Base-by-base conservation (phyloP, 1,140 invertebrate species). In the Tetramorium simillimum region DNA sequence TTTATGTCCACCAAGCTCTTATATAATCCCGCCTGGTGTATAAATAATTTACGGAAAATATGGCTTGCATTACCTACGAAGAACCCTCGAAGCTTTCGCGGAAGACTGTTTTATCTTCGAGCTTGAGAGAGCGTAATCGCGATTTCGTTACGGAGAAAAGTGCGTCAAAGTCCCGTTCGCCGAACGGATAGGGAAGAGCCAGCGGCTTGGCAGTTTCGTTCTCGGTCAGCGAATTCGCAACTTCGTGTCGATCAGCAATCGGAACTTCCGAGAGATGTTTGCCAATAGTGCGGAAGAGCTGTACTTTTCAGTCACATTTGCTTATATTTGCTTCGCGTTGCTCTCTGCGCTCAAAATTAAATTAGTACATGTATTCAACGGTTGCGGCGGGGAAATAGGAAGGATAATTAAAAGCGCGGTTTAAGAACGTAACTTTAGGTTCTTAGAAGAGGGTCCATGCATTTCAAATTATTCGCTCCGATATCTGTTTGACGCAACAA, bases 161-260 rank as follows among this genome's bases (percentile, higher is more conserved):
- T 86, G 62, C 88, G 86, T 90, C 62, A 78, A 90, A 90, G 88
- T 87, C 56, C 51, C 37, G 18, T 90, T 90, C 88, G 81, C 16
- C 60, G 89, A 90, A 90, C 5, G 6, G 65, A 53, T 65, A 33
- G 72, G 28, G 56, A 63, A 70, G 46, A 33, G 69, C 37, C 37
- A 16, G 65, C 14, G 12, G 78, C 33, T 40, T 12, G 1, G 33
- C 21, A 75, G 73, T 70, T 56, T 90, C 88, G 53, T 85, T 85
- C 73, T 63, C 53, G 85, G 72, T 75, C 85, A 65, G 73, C 65
- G 65, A 51, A 86, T 89, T 75, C 49, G 78, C 16, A 56, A 24
- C 46, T 70, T 56, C 14, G 49, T 43, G 65, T 72, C 67, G 67
- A 67, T 53, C 43, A 60, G 69, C 53, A n/a, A 33, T 24, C 37